Evolutionary conservation across 2,113 vertebrate genomes (phyloP).

Genomic region (Heterotilapia buettikoferi): DNA sequence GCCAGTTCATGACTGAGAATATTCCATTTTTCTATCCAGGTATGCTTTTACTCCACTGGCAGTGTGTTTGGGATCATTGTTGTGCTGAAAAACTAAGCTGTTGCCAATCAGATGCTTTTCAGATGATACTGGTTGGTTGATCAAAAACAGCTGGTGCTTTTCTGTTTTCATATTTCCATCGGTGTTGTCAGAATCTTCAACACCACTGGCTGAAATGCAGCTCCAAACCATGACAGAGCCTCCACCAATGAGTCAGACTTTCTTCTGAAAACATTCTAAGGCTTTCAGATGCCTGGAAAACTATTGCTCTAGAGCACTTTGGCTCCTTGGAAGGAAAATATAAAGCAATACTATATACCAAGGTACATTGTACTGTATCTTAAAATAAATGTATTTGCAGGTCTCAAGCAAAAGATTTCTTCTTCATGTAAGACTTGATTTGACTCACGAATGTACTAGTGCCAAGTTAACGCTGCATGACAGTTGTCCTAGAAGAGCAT

Average conservation of each 20-base stretch:
- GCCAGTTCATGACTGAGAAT: not conserved
- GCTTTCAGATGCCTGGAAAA: not conserved
- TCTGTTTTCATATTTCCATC: not conserved
- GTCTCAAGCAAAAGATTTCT: not conserved
- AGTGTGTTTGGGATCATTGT: not conserved
- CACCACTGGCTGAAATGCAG: not conserved
- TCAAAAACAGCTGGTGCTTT: not conserved
- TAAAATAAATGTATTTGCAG: not conserved
- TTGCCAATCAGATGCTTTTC: not conserved
- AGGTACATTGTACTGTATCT: not conserved
- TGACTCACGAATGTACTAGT: not conserved
- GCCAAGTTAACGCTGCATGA: not conserved
- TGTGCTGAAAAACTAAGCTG: not conserved
- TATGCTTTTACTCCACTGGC: not conserved
- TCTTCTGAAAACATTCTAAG: not conserved
- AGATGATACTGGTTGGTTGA: not conserved
- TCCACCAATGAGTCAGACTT: not conserved
- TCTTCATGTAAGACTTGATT: not conserved
- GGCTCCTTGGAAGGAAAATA: not conserved
- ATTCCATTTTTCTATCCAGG: not conserved
- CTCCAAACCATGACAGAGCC: not conserved
- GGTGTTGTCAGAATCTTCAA: not conserved
- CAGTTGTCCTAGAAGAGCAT: not conserved
- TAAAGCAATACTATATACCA: not conserved
- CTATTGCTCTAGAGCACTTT: not conserved